Evolutionary conservation across 2,888 invertebrate genomes (phyloP), one percentile per base, ranked within the genome.

Genomic region (Chloroclystis v-ata): DNA sequence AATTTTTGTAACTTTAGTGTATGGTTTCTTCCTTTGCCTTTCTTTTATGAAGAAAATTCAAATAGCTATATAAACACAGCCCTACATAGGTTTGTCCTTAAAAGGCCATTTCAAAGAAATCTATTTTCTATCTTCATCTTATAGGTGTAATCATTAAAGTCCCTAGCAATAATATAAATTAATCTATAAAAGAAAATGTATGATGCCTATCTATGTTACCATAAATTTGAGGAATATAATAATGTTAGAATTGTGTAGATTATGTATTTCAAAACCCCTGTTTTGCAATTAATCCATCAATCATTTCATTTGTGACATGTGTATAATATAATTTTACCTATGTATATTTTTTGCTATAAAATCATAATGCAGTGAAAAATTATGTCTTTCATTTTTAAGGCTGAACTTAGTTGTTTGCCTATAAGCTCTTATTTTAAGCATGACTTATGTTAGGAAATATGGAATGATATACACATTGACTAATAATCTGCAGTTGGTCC

Each of bases 271-370:
- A 61, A 63, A 65, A 61, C 59, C 59, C 59, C 57, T 59, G 60
- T 59, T 65, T 45, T 57, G 54, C 60, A 35, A 24, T 67, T 67
- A 67, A 64, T 72, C 74, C 72, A 75, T 75, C 59, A 64, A 76
- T 75, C 68, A 72, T 72, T n/a, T 77, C 67, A 77, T 77, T 82
- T 83, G 78, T 81, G 76, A 82, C 58, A 72, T 78, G 78, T 86
- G 82, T 84, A 83, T 77, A 78, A 77, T 56, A n/a, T n/a, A 67
- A 61, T 82, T 82, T 82, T 78, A 78, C 75, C 73, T 77, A 74
- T 86, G 82, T 85, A 85, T 85, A 82, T 85, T 87, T 80, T 82
- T 84, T 85, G 82, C 78, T 85, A 86, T 86, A 86, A 87, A 87
- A 85, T 76, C 77, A 80, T 83, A 78, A 86, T 84, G 83, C 85